Evolutionary conservation across 2,888 invertebrate species (phyloP).

Genomic region (Ochlodes sylvanus): DNA sequence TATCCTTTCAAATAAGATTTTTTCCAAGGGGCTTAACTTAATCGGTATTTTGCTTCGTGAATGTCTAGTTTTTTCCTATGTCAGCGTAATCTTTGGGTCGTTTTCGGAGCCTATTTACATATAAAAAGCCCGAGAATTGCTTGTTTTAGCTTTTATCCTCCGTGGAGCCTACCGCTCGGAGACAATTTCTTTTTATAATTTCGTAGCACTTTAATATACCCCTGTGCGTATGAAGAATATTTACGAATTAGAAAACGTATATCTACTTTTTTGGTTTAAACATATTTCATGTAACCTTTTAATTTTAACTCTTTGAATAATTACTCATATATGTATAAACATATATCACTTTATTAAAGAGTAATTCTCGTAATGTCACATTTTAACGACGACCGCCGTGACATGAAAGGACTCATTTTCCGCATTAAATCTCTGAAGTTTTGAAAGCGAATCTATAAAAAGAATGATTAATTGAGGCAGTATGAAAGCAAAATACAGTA

Average conservation of each 20-base stretch:
- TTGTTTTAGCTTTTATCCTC: slow-evolving; percentile 30
- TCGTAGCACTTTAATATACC: slow-evolving; percentile 7
- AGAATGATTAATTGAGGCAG: neutral
- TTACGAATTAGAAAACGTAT: neutral
- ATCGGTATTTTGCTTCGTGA: slow-evolving; percentile 26
- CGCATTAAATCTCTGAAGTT: neutral
- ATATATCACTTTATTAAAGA: too few species aligned
- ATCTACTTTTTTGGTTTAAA: too few species aligned
- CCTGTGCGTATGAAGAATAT: neutral
- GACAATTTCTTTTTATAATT: slow-evolving; percentile 24
- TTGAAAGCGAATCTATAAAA: neutral
- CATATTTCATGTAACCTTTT: too few species aligned
- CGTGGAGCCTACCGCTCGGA: slow-evolving; percentile 19
- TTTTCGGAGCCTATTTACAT: slow-evolving; percentile 31
- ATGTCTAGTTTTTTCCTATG: slow-evolving; percentile 27
- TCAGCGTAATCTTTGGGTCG: slow-evolving; percentile 35
- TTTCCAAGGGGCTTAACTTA: slow-evolving; percentile 24
- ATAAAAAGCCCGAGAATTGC: slow-evolving; percentile 34
- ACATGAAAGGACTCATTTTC: neutral
- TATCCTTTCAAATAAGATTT: slow-evolving; percentile 27
- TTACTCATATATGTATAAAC: too few species aligned
- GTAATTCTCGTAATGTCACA: neutral
- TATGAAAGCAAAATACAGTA: slow-evolving; percentile 16
- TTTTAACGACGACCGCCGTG: neutral
- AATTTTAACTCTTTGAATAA: too few species aligned